Evolutionary conservation across 37 sponge, comb jelly and placozoan species (phyloP).

Genomic region (Chondrilla cf. caribensis): DNA sequence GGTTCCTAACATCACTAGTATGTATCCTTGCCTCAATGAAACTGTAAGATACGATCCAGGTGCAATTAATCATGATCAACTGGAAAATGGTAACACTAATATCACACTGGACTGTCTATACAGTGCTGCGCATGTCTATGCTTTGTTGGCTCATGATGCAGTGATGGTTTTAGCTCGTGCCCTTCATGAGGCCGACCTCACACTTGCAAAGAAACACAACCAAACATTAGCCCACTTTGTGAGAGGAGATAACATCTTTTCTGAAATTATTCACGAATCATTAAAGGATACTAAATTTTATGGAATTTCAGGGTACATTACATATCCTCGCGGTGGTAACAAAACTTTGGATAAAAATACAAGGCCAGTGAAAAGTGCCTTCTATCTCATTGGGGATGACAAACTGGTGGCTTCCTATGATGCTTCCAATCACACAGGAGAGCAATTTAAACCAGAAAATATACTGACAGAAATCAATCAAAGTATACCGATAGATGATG

Average conservation of each 20-base stretch:
- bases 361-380: background rate
- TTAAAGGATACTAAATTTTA: background rate
- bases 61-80: background rate
- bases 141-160: background rate
- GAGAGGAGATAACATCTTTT: background rate
- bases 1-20: background rate
- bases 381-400: background rate
- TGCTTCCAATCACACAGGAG: background rate
- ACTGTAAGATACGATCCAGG: background rate
- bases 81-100: background rate
- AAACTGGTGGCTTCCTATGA: background rate
- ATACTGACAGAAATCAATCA: too few relatives aligned
- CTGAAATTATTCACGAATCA: background rate
- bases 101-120: background rate
- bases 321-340: background rate
- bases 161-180: conserved; percentile 5
- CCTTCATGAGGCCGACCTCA: background rate
- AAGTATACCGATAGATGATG: too few relatives aligned
- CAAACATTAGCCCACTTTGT: background rate
- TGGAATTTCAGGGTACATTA: background rate
- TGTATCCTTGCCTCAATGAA: background rate
- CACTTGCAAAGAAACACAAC: background rate
- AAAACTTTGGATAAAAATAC: background rate
- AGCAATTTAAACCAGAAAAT: background rate
- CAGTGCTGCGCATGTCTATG: background rate